A percentile compares a stretch with the other conserved stretches of the same genome.
phyloP scores from a whole-genome alignment of 2,113 vertebrate genomes.

The Cervus canadensis region DNA sequence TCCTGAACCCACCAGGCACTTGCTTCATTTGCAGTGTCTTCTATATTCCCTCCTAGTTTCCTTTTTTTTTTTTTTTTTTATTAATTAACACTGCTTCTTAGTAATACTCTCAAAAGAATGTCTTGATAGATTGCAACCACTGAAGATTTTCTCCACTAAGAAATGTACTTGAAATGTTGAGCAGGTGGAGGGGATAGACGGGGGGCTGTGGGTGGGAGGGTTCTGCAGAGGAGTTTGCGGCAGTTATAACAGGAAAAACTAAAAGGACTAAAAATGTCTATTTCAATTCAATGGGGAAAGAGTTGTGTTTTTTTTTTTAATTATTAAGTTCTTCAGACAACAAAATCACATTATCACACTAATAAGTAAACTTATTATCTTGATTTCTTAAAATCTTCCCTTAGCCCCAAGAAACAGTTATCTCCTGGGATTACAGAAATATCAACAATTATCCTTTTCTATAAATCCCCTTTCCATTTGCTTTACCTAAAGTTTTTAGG shows the following conservation, averaged over 20 bases:
- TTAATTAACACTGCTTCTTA: not conserved
- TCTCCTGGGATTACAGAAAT: slow-evolving; percentile 37
- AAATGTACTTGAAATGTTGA: not conserved
- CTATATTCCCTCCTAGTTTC: not conserved
- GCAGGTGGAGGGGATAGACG: not conserved
- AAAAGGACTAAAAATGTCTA: slow-evolving; percentile 1
- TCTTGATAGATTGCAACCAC: not conserved
- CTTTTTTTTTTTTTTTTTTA: not conserved
- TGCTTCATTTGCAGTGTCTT: not conserved
- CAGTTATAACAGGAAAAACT: not conserved
- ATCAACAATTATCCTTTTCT: not conserved
- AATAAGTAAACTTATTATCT: slow-evolving; percentile 49
- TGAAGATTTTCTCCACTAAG: not conserved
- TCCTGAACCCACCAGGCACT: not conserved
- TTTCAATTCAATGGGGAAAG: not conserved
- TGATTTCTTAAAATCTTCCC: slow-evolving; percentile 31
- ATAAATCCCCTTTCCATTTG: not conserved
- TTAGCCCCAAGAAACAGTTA: not conserved
- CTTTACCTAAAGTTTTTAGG: not conserved
- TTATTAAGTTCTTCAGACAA: slow-evolving; percentile 42
- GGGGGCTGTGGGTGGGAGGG: accelerated
- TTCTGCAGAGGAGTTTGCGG: not conserved
- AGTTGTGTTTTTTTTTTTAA: not conserved
- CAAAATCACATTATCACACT: slow-evolving; percentile 59
- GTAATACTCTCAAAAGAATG: slow-evolving; percentile 24